These are phyloP conservation scores for Micrastur ruficollis DNA, from an alignment of 2,797 vertebrate species.

Conservation along the genomic window DNA sequence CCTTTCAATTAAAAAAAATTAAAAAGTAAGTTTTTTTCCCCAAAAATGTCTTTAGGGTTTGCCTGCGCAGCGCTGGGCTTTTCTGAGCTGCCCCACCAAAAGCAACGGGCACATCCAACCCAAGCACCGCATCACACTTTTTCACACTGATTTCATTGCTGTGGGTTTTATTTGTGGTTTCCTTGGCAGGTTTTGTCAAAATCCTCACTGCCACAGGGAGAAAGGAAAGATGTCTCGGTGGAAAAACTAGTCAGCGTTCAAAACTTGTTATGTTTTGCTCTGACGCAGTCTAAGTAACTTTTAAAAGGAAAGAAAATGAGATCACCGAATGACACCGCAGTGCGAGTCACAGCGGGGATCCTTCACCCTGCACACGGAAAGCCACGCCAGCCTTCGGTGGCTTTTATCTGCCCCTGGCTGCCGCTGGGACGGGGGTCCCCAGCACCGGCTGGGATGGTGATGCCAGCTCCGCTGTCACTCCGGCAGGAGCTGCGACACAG, in stretches of 20 bases:
- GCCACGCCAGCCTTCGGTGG: background rate
- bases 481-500: background rate
- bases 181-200: background rate
- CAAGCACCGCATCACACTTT: background rate
- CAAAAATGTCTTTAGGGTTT: fast-evolving
- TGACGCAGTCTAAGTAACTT: background rate
- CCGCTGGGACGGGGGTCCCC: background rate
- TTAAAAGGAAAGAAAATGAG: background rate
- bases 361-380: background rate
- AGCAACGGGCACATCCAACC: background rate
- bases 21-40: background rate
- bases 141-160: background rate
- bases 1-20: background rate
- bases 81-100: background rate
- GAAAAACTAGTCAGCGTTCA: background rate
- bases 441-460: fast-evolving
- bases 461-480: background rate
- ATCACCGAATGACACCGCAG: fast-evolving
- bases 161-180: background rate
- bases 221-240: background rate
- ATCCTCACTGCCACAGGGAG: background rate
- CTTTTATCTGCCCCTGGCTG: background rate
- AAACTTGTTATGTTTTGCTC: background rate
- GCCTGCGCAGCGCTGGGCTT: background rate
- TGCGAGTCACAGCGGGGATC: fast-evolving